Evolutionary conservation across 2,888 invertebrate species (phyloP).

Genomic region (Conchocele bisecta): DNA sequence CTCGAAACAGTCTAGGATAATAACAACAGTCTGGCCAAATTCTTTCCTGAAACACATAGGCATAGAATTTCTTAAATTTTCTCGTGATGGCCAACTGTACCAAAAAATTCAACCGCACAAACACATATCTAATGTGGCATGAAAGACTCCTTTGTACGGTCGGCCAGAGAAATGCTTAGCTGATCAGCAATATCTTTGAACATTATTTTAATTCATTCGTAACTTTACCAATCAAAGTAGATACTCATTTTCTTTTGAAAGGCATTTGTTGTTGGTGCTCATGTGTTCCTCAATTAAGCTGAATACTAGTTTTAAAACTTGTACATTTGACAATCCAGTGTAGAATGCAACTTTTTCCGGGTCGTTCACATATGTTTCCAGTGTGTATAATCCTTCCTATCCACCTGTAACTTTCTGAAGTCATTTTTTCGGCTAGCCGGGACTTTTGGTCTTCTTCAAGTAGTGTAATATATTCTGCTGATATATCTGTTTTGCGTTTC

Average conservation of each 20-base stretch:
- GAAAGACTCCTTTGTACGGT: constrained; percentile 35
- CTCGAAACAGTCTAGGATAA: constrained; percentile 35
- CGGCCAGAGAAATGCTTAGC: constrained; percentile 16
- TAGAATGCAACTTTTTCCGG: constrained; percentile 24
- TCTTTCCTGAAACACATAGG: constrained; percentile 35
- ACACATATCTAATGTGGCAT: constrained; percentile 22
- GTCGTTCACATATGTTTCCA: constrained; percentile 17
- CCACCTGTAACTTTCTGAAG: no score
- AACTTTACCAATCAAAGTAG: constrained; percentile 32
- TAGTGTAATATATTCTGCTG: no score
- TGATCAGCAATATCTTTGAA: constrained; percentile 29
- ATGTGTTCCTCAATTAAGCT: constrained; percentile 16
- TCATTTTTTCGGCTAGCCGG: no score
- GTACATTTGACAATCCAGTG: constrained; percentile 26
- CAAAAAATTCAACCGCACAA: constrained; percentile 17
- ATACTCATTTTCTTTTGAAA: constrained; percentile 30
- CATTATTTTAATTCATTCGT: constrained; percentile 24
- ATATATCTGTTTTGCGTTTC: no score
- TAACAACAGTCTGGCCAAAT: constrained; percentile 32
- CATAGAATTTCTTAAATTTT: constrained; percentile 31
- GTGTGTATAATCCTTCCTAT: no score
- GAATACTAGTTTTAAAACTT: constrained; percentile 22
- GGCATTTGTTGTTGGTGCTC: constrained; percentile 4
- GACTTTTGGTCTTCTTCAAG: no score
- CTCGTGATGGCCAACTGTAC: constrained; percentile 30